Evolutionary conservation across 2,797 vertebrate genomes (phyloP), one percentile per base, ranked within the genome.

Genomic region (Aeoliscus strigatus): DNA sequence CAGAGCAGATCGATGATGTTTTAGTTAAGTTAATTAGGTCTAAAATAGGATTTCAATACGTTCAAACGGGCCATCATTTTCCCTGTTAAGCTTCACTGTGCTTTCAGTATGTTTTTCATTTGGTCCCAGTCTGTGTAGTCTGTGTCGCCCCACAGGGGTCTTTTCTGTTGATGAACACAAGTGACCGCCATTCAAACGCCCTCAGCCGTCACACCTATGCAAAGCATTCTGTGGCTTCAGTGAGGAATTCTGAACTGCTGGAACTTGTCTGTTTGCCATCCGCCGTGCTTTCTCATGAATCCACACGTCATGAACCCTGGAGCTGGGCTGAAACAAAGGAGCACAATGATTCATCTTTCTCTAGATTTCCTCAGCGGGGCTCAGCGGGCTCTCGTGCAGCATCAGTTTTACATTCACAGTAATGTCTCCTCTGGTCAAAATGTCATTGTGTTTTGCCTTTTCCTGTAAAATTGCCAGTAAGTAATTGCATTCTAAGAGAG

Each of bases 401-500:
- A 63, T 69, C 61, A 54, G 30, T 67, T 69, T 75, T 70, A 81
- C 75, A 71, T 67, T 80, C 63, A 56, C 71, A 62, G 51, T 75
- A 75, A 79, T 62, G 39, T 66, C 61, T 71, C 53, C 73, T 69
- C 66, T 66, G 62, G 70, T 79, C 77, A 75, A 51, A 77, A 74
- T n/a, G 72, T 77, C 72, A 79, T 81, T 82, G 80, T 82, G 80
- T 83, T 79, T 79, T 80, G 66, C 71, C 67, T 70, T 69, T 77
- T 82, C 71, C 77, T 78, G 76, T 79, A 73, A 80, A 76, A 75
- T 71, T 80, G 62, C 70, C 75, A 71, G 67, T 59, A 64, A 72
- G 77, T 82, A 84, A 83, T 84, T 81, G 61, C 70, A 62, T 82
- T 81, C 79, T 74, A 75, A 82, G 70, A 76, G 79, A 61, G 67